phyloP scores from a whole-genome alignment of 2,888 invertebrate genomes.

The Drosophila ustulata region DNA sequence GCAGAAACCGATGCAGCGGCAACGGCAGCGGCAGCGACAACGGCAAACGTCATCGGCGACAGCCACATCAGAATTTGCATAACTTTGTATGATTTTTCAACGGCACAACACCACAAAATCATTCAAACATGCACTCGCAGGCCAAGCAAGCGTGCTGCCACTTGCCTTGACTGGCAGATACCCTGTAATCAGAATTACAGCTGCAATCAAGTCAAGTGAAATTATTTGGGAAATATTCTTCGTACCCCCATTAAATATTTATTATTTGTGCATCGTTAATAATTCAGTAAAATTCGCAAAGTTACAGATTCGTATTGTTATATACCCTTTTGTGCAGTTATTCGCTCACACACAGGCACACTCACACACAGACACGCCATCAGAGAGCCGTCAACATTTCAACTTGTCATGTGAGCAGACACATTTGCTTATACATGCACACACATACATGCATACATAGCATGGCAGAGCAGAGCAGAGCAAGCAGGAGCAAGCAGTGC shows the following conservation, averaged over 20 bases:
- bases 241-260: not conserved
- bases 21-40: slow-evolving; percentile 41
- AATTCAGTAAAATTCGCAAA: not conserved
- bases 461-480: not conserved
- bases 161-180: slow-evolving; percentile 7
- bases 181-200: not conserved
- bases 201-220: not conserved
- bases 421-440: slow-evolving; percentile 36
- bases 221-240: not conserved
- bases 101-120: slow-evolving; percentile 75
- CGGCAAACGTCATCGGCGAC: slow-evolving; percentile 45
- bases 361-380: slow-evolving; percentile 51
- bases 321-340: slow-evolving; percentile 26
- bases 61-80: slow-evolving; percentile 74
- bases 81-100: slow-evolving; percentile 77
- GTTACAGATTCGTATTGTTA: not conserved
- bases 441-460: slow-evolving; percentile 5
- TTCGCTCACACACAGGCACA: slow-evolving; percentile 28
- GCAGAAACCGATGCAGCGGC: slow-evolving; percentile 69
- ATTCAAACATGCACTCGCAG: slow-evolving; percentile 63
- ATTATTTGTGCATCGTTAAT: not conserved
- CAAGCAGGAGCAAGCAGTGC: slow-evolving; percentile 12
- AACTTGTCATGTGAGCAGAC: slow-evolving; percentile 74
- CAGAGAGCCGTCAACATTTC: slow-evolving; percentile 78
- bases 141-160: not conserved